phyloP scores from a whole-genome alignment of 1,140 invertebrate species.

The Drosophila novamexicana region DNA sequence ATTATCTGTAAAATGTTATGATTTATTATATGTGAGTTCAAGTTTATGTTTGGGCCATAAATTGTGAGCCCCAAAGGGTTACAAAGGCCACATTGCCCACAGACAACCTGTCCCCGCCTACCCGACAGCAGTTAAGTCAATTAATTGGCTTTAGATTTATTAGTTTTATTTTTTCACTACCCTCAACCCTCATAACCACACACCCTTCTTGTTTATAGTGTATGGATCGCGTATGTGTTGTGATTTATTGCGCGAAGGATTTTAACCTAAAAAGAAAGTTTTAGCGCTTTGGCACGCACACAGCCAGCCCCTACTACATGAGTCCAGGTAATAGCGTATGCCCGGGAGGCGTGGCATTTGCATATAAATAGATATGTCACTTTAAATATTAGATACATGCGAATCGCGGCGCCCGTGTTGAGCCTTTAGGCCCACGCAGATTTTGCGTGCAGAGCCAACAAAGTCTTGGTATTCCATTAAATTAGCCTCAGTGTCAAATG shows the following conservation, averaged over 20 bases:
- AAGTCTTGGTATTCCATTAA: constrained; percentile 57
- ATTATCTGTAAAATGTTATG: constrained; percentile 79
- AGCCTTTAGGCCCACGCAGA: constrained; percentile 1
- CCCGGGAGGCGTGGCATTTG: constrained; percentile 56
- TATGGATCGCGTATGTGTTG: constrained; percentile 41
- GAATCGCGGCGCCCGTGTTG: neutral
- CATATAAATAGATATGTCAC: constrained; percentile 80
- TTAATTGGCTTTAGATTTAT: constrained; percentile 80
- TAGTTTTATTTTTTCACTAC: constrained; percentile 60
- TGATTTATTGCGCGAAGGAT: constrained; percentile 71
- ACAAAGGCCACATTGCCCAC: constrained; percentile 26
- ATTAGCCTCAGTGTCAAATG: constrained; percentile 68
- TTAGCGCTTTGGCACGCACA: constrained; percentile 51
- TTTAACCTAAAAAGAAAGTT: constrained; percentile 45
- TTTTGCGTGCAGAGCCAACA: constrained; percentile 26
- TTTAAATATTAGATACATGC: constrained; percentile 65
- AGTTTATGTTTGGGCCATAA: constrained; percentile 72
- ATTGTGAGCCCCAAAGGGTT: constrained; percentile 57
- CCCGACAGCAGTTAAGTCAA: constrained; percentile 77
- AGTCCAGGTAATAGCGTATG: constrained; percentile 33
- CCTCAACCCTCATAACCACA: neutral
- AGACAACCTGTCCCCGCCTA: constrained; percentile 3
- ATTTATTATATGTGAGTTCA: constrained; percentile 79
- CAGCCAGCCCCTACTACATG: neutral
- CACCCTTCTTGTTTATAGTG: neutral